Evolutionary conservation across 2,797 vertebrate genomes (phyloP).

Genomic region (Yasuhikotakia modesta): DNA sequence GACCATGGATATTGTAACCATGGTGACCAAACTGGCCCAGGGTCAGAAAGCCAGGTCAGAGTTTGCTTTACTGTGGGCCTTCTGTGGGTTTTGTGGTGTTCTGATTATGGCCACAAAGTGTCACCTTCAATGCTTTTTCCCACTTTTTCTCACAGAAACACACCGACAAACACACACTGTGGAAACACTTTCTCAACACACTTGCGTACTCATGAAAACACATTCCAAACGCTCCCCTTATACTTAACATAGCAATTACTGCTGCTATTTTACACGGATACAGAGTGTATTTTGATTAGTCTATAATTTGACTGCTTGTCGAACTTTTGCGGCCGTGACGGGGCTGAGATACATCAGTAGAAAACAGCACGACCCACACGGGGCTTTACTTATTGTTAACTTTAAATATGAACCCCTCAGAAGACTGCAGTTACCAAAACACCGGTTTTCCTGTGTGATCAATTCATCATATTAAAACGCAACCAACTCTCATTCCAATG

Average conservation of each 20-base stretch:
- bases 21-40: constrained; percentile 35
- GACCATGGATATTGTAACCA: constrained; percentile 11
- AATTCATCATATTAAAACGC: constrained; percentile 22
- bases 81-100: constrained; percentile 47
- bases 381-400: constrained; percentile 17
- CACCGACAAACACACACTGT: constrained; percentile 46
- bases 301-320: constrained; percentile 74
- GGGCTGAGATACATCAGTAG: constrained; percentile 64
- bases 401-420: constrained; percentile 5
- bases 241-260: constrained; percentile 76
- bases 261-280: constrained; percentile 71
- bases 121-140: constrained; percentile 53
- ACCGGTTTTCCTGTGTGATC: not conserved
- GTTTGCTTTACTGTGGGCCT: constrained; percentile 42
- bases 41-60: constrained; percentile 45
- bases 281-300: constrained; percentile 74
- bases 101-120: constrained; percentile 53
- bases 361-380: constrained; percentile 63
- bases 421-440: constrained; percentile 24
- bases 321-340: constrained; percentile 63
- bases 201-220: constrained; percentile 66
- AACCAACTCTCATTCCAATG: not conserved
- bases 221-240: constrained; percentile 67
- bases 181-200: constrained; percentile 70
- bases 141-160: constrained; percentile 50